phyloP scores from a whole-genome alignment of 2,113 vertebrate species.

The Pavo muticus region DNA sequence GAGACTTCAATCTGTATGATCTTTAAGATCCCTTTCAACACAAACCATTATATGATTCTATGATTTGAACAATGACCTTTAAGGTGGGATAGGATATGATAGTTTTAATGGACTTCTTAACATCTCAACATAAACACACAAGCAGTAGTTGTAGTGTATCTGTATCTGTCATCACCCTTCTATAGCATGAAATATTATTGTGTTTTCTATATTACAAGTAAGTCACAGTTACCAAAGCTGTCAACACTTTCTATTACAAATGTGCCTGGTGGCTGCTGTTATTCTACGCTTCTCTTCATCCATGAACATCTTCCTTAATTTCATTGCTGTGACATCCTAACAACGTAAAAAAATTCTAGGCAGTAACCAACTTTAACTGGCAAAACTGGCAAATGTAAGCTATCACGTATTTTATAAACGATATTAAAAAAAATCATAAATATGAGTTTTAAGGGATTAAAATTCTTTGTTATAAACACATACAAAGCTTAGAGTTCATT shows the following conservation, averaged over 20 bases:
- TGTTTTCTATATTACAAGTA: neutral
- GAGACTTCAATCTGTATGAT: neutral
- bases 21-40: neutral
- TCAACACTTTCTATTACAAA: neutral
- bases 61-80: neutral
- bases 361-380: neutral
- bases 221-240: neutral
- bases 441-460: conserved; percentile 45
- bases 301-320: neutral
- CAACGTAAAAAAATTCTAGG: neutral
- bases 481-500: conserved; percentile 61
- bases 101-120: neutral
- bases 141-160: neutral
- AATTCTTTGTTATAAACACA: conserved; percentile 44
- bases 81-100: neutral
- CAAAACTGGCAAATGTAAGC: neutral
- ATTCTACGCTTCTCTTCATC: neutral
- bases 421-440: neutral
- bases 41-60: neutral
- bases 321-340: neutral
- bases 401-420: neutral
- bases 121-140: neutral
- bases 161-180: neutral
- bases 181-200: neutral
- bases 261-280: neutral